Percentiles rank a stretch among this genome's conserved stretches.
Conservation (phyloP, 2,113 vertebrate genomes). For the Nothocercus julius region DNA sequence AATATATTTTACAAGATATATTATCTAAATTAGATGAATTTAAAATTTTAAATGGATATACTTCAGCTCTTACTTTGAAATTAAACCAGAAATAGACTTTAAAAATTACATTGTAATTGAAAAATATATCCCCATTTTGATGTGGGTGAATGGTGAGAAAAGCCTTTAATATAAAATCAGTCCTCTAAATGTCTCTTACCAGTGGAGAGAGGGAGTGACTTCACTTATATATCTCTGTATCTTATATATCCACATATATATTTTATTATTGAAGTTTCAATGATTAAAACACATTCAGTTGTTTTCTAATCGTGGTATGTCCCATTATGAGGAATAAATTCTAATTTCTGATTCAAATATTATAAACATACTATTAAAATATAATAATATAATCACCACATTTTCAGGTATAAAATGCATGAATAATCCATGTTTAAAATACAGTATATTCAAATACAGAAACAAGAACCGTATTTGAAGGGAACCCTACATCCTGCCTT, state of each 20-base stretch:
- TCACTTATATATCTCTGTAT: background rate
- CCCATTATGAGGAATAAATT: background rate
- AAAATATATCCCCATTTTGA: conserved; percentile 46
- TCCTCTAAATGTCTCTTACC: conserved; percentile 40
- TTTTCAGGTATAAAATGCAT: background rate
- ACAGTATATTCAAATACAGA: background rate
- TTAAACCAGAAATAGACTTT: background rate
- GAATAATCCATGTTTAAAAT: background rate
- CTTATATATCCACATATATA: background rate
- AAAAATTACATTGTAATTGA: conserved; percentile 56
- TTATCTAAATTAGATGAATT: background rate
- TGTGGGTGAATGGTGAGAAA: conserved; percentile 57
- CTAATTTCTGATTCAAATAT: background rate
- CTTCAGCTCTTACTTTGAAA: conserved; percentile 20
- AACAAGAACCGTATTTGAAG: too few species aligned
- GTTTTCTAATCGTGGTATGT: background rate
- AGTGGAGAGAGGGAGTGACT: conserved; percentile 17
- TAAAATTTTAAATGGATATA: background rate
- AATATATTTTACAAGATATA: background rate
- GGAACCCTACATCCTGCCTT: too few species aligned
- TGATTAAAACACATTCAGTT: background rate
- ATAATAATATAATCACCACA: background rate
- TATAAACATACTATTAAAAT: background rate
- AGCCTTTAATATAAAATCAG: conserved; percentile 53
- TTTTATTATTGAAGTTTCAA: background rate